These are phyloP conservation scores for Trichomycterus rosablanca DNA, from an alignment of 2,113 vertebrate genomes.

Conservation along the genomic window DNA sequence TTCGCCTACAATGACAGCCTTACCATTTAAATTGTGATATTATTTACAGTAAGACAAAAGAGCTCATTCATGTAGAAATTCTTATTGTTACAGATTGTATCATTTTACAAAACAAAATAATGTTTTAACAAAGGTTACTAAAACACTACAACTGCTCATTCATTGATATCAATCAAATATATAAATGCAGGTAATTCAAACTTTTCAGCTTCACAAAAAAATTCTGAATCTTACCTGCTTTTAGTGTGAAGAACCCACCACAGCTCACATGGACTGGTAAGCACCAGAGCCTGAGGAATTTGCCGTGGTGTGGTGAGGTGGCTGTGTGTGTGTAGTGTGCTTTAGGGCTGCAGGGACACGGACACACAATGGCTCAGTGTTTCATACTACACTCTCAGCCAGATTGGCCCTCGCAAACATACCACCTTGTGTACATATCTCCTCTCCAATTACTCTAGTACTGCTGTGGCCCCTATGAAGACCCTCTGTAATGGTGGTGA, in stretches of 20 bases:
- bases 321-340: constrained; percentile 38
- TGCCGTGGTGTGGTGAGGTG: constrained; percentile 13
- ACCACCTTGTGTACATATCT: constrained; percentile 21
- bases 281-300: constrained; percentile 18
- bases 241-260: background rate
- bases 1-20: too few relatives aligned
- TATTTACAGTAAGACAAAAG: too few relatives aligned
- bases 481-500: background rate
- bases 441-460: background rate
- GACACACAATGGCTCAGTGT: constrained; percentile 69
- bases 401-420: constrained; percentile 42
- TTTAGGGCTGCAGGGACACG: too few relatives aligned
- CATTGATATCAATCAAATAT: too few relatives aligned
- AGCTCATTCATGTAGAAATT: too few relatives aligned
- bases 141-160: too few relatives aligned
- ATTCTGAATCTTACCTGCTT: background rate
- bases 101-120: too few relatives aligned
- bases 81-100: too few relatives aligned
- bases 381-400: constrained; percentile 23
- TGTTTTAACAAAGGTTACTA: too few relatives aligned
- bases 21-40: too few relatives aligned
- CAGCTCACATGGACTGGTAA: constrained; percentile 1
- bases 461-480: background rate
- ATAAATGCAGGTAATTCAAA: background rate
- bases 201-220: background rate